phyloP scores from a whole-genome alignment of 1,140 invertebrate species.

The Eupeodes corollae region DNA sequence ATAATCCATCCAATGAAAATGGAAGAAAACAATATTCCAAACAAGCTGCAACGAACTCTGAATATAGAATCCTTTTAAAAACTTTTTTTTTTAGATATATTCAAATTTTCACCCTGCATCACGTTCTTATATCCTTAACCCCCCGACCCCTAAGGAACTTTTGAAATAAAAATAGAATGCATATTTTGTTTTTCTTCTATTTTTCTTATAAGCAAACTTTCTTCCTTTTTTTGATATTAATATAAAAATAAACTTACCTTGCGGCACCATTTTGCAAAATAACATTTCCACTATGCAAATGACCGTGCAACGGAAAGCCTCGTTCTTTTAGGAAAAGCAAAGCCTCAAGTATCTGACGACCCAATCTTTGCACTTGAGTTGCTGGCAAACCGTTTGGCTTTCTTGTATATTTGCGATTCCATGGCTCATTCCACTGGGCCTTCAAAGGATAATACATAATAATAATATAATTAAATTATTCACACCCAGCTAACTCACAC shows the following conservation, averaged over 20 bases:
- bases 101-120: too few species aligned
- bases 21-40: too few species aligned
- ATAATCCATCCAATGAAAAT: not conserved
- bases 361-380: conserved; percentile 71
- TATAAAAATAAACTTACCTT: conserved; percentile 31
- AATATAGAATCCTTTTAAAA: too few species aligned
- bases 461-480: not conserved
- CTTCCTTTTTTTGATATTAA: conserved; percentile 7
- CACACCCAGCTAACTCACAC: too few species aligned
- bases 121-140: too few species aligned
- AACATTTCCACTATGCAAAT: conserved; percentile 83
- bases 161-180: too few species aligned
- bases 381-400: conserved; percentile 55
- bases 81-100: too few species aligned
- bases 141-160: too few species aligned
- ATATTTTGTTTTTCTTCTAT: conserved; percentile 10
- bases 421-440: conserved; percentile 54
- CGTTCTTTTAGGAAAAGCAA: conserved; percentile 75
- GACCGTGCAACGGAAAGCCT: conserved; percentile 73
- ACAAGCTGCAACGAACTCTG: too few species aligned
- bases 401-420: conserved; percentile 56
- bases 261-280: conserved; percentile 84
- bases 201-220: not conserved
- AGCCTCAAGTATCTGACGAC: conserved; percentile 78
- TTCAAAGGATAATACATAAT: conserved; percentile 4